Evolutionary conservation across 1,140 invertebrate species (phyloP), one percentile per base, ranked within the genome.

Genomic region (Drosophila erecta): DNA sequence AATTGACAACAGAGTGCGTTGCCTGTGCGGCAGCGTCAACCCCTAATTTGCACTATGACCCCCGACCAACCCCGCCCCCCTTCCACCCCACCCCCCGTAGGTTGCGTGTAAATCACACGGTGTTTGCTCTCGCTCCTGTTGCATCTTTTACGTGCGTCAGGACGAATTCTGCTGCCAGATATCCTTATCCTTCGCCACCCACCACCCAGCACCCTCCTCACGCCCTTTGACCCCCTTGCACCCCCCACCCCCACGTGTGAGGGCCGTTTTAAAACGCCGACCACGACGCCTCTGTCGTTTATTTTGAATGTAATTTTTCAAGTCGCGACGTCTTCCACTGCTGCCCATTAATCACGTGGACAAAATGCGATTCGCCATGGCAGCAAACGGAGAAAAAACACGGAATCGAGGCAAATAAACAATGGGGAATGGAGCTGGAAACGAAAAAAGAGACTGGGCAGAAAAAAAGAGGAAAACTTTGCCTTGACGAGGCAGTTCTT

Each of bases 251-350:
- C 54, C 69, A 81, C 81, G 76, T 87, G 84, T 83, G 76, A 89
- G 84, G 81, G 75, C 84, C 77, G 75, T 83, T 89, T 87, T 76
- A 72, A 87, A 79, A 80, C 60, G 61, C 76, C 79, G 78, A 55
- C 51, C 64, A 55, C 58, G 59, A 54, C 56, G 49, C 65, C 70
- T 67, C 33, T 41, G 55, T 83, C 83, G 72, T 87, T 87, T 76
- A 79, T 84, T 78, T 86, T 87, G 75, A 65, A 65, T 80, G 79
- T 84, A 89, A 89, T 89, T 89, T 89, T 89, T 89, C 84, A 89
- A 89, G 79, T 84, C 73, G 83, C 83, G 84, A 89, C 84, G 72
- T 89, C 84, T 87, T 89, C 81, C 74, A 62, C 75, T 69, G 57
- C 61, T 67, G 59, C 60, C 61, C 84, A 89, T 89, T 89, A 89